phyloP scores from a whole-genome alignment of 64 coral and sea anemone genomes.

The Dendronephthya gigantea region DNA sequence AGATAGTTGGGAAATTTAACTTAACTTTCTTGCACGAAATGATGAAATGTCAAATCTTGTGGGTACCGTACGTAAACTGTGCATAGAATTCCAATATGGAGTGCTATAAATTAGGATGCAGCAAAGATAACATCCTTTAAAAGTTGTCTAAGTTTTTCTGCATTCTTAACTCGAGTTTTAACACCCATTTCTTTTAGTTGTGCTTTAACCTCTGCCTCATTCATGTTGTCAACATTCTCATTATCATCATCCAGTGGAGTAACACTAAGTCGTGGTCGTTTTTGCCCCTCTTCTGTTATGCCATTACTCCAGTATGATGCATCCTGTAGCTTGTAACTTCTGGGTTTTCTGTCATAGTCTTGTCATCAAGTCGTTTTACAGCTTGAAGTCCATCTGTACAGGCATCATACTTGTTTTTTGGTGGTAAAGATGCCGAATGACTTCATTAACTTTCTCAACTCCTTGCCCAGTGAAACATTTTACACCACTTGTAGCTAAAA shows the following conservation, averaged over 20 bases:
- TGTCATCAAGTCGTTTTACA: constrained; percentile 14
- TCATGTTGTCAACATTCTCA: constrained; percentile 30
- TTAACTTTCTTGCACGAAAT: too few species aligned
- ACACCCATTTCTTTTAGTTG: constrained; percentile 28
- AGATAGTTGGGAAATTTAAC: too few species aligned
- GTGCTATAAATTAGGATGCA: too few species aligned
- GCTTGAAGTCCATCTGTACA: constrained; percentile 21
- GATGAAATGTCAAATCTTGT: too few species aligned
- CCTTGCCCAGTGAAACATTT: constrained; percentile 17
- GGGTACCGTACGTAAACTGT: too few species aligned
- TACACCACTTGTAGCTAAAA: constrained; percentile 11
- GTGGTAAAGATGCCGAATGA: not conserved
- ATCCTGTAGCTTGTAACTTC: not conserved
- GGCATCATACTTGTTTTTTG: constrained; percentile 17
- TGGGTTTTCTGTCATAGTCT: not conserved
- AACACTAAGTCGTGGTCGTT: not conserved
- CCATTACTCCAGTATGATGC: not conserved
- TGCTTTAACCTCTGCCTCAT: not conserved
- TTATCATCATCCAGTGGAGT: not conserved
- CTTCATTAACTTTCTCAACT: constrained; percentile 15
- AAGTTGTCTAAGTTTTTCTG: constrained; percentile 26
- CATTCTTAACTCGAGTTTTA: constrained; percentile 18
- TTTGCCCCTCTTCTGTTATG: not conserved
- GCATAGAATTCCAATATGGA: too few species aligned
- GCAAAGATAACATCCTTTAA: constrained; percentile 7